These are phyloP conservation scores for Diorhabda sublineata DNA, from an alignment of 1,140 invertebrate species.

Conservation along the genomic window DNA sequence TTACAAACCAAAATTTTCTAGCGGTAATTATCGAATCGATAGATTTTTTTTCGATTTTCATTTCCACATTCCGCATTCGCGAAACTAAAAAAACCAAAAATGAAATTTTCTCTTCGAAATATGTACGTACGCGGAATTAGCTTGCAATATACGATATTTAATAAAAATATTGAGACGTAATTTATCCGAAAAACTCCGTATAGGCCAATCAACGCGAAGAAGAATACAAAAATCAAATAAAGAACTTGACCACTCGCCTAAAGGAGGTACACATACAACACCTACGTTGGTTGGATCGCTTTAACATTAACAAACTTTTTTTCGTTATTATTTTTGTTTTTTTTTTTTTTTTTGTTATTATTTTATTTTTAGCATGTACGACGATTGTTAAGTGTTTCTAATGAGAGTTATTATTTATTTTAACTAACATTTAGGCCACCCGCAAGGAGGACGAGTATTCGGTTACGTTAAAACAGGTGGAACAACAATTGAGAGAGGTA, in stretches of 20 bases:
- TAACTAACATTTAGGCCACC: slow-evolving; percentile 67
- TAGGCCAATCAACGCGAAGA: slow-evolving; percentile 99
- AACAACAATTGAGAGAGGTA: slow-evolving; percentile 93
- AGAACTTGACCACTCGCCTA: slow-evolving; percentile 96
- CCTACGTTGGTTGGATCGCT: slow-evolving; percentile 19
- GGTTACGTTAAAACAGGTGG: slow-evolving; percentile 87
- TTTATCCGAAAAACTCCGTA: slow-evolving; percentile 1
- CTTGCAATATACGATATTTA: too few relatives aligned
- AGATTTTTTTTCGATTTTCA: too few relatives aligned
- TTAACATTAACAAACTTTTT: slow-evolving; percentile 3
- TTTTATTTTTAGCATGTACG: slow-evolving; percentile 11
- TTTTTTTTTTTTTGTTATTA: neutral
- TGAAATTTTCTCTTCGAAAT: too few relatives aligned
- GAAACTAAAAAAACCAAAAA: too few relatives aligned
- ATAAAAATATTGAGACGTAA: too few relatives aligned
- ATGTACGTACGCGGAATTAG: too few relatives aligned
- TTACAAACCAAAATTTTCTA: too few relatives aligned
- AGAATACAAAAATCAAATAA: slow-evolving; percentile 99
- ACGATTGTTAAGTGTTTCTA: slow-evolving; percentile 17
- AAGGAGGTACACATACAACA: slow-evolving; percentile 81
- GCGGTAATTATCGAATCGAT: too few relatives aligned
- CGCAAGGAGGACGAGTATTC: slow-evolving; percentile 96
- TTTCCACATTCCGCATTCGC: too few relatives aligned
- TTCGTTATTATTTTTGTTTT: slow-evolving; percentile 11
- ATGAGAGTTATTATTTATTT: slow-evolving; percentile 16